Evolutionary conservation across 2,888 invertebrate species (phyloP), one percentile per base, ranked within the genome.

Genomic region (Calliphora vomitoria): DNA sequence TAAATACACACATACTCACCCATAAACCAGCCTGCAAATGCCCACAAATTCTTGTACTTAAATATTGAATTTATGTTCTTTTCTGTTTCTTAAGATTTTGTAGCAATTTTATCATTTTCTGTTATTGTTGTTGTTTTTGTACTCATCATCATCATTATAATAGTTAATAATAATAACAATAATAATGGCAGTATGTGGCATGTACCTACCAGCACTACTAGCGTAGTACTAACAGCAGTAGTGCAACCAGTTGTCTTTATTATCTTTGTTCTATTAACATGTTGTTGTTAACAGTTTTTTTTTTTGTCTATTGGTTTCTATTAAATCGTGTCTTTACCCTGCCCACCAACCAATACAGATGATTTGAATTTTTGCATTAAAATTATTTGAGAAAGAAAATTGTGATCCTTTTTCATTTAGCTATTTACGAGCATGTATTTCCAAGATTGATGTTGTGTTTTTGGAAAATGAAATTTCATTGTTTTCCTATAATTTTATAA

Each of bases 241-340:
- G 69, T 62, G 25, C 74, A 85, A 64, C 84, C 79, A 64, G 82
- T 85, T 87, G 78, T 60, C 79, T 85, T 82, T 69, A 82, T 85
- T 85, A 86, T 82, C 68, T 84, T 50, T 79, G 76, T 78, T 85
- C 53, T 81, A 79, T 82, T 80, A 69, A 74, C 55, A 62, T 80
- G 74, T 58, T 76, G 68, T 82, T 87, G 81, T 84, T 84, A 82
- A 84, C 82, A 85, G 78, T 62, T 75, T 80, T 60, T 68, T 15
- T 11, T 25, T 2, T 25, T 2, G 1, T 72, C 25, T 81, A 44
- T 44, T 62, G 75, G 47, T 41, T 82, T 82, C 41, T 74, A 78
- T 62, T 78, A 75, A 75, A 75, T 60, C 75, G 74, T 66, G 82
- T 66, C 15, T 35, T n/a, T 64, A 53, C 53, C 47, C 62, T 25